phyloP scores from a whole-genome alignment of 2,797 vertebrate species.

The Aselliscus stoliczkanus region DNA sequence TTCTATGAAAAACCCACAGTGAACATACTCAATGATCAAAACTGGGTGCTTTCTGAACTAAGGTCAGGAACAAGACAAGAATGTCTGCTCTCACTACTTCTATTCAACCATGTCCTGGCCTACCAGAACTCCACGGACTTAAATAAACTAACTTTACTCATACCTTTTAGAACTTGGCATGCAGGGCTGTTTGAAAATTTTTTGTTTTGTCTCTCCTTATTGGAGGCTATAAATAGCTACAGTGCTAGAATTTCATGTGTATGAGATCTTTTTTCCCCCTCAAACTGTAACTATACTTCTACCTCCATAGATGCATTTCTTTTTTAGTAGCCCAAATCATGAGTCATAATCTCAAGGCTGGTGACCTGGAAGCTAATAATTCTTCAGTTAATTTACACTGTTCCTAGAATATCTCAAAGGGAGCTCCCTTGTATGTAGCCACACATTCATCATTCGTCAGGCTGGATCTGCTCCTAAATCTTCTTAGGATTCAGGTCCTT shows the following conservation, averaged over 20 bases:
- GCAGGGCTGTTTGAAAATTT: background rate
- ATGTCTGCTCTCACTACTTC: background rate
- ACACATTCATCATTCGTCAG: too few relatives aligned
- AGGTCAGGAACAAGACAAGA: background rate
- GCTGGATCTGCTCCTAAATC: too few relatives aligned
- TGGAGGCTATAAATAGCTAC: background rate
- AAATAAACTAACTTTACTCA: background rate
- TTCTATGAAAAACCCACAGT: background rate
- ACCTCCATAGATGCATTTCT: background rate
- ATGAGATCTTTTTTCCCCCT: background rate
- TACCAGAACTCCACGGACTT: background rate
- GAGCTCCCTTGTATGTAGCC: too few relatives aligned
- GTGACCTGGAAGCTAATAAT: background rate
- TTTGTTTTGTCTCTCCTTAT: background rate
- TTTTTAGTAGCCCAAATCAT: background rate
- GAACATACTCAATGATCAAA: background rate
- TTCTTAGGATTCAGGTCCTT: too few relatives aligned
- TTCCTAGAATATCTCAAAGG: background rate
- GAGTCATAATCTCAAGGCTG: background rate
- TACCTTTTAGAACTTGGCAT: background rate
- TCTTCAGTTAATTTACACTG: background rate
- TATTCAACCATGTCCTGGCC: background rate
- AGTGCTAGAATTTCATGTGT: background rate
- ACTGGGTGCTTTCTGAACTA: background rate
- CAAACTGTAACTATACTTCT: background rate